phyloP scores from a whole-genome alignment of 2,888 invertebrate species.

The Cylindroiulus punctatus region DNA sequence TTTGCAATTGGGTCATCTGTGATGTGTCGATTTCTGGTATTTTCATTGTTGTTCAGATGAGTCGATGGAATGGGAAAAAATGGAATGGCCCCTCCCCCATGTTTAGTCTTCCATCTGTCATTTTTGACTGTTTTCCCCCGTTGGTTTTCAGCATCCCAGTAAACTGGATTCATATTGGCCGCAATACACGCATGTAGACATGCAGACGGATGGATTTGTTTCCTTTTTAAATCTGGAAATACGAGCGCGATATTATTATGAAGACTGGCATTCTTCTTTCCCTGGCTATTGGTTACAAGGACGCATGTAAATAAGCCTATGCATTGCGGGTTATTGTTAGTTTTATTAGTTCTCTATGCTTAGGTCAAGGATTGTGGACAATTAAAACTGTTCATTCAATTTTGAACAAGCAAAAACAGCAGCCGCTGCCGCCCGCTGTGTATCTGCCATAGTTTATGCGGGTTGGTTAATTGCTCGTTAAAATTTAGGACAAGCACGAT shows the following conservation, averaged over 20 bases:
- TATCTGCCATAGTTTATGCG: conserved; percentile 28
- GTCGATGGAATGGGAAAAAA: not conserved
- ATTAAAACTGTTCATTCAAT: conserved; percentile 4
- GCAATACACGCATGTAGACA: too few species aligned
- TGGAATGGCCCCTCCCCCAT: not conserved
- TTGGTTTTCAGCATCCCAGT: not conserved
- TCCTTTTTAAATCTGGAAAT: not conserved
- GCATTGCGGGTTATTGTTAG: conserved; percentile 2
- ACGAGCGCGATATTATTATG: not conserved
- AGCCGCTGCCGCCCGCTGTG: not conserved
- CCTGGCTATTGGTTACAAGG: not conserved
- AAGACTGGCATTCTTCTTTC: conserved; percentile 21
- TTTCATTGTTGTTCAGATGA: not conserved
- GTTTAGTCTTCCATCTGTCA: conserved; percentile 10
- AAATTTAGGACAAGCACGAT: conserved; percentile 34
- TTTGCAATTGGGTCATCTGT: not conserved
- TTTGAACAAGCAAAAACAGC: not conserved
- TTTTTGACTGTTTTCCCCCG: not conserved
- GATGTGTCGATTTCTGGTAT: not conserved
- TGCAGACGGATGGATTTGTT: not conserved
- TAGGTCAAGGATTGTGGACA: conserved; percentile 36
- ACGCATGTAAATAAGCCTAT: not conserved
- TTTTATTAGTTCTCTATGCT: conserved; percentile 15
- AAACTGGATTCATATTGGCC: not conserved
- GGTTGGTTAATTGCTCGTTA: conserved; percentile 41